Evolutionary conservation across 2,888 invertebrate species (phyloP).

Genomic region (Lasioglossum calceatum): DNA sequence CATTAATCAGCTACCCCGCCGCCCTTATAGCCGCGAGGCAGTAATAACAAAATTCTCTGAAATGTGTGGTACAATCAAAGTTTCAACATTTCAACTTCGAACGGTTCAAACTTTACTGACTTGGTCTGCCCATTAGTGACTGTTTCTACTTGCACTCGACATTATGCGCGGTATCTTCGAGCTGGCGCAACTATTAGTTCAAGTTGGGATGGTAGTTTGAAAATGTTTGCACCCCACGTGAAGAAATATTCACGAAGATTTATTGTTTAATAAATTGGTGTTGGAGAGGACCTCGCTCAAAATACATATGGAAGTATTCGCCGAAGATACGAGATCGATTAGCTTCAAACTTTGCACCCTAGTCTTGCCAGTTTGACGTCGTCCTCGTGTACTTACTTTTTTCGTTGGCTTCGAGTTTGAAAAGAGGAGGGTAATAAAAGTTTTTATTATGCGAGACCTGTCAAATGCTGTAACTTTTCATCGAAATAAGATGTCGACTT

Average conservation of each 20-base stretch:
- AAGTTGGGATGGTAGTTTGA: not conserved
- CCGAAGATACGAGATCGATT: not conserved
- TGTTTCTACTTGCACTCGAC: not conserved
- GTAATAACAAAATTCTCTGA: not conserved
- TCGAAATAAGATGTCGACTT: not conserved
- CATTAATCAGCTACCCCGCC: not conserved
- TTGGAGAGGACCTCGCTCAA: not conserved
- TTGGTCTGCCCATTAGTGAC: constrained; percentile 2
- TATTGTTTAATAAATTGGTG: not conserved
- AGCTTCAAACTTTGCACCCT: not conserved
- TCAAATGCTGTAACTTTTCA: not conserved
- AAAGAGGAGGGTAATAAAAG: not conserved
- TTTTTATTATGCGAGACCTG: not conserved
- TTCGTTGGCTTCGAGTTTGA: not conserved
- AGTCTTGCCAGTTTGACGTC: not conserved
- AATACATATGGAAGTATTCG: not conserved
- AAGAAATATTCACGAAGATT: not conserved
- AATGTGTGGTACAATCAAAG: not conserved
- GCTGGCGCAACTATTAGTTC: not conserved
- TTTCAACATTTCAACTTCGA: not conserved
- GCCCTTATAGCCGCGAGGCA: not conserved
- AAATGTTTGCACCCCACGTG: not conserved
- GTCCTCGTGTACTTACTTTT: not conserved
- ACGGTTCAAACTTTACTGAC: not conserved
- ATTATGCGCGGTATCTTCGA: not conserved